phyloP scores from a whole-genome alignment of 2,797 vertebrate species.

The Odontamblyopus lacepedii region DNA sequence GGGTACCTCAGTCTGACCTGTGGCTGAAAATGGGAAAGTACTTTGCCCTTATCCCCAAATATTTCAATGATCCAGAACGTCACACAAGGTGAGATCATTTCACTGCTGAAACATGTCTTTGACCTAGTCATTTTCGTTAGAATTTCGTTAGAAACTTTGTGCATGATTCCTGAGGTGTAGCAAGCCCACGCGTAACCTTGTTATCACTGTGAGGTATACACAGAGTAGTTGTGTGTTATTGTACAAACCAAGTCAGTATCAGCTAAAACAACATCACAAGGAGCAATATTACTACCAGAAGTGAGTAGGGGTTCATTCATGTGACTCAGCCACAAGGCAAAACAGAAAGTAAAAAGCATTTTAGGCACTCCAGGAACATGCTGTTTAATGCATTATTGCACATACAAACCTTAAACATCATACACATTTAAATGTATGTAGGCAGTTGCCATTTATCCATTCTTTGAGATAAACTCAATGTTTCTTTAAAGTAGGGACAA shows the following conservation, averaged over 20 bases:
- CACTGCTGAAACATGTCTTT: neutral
- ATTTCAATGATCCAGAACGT: constrained; percentile 84
- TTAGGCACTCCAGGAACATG: neutral
- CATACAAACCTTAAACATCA: neutral
- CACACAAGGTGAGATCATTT: constrained; percentile 83
- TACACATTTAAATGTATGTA: neutral
- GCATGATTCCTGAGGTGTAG: neutral
- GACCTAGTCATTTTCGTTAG: neutral
- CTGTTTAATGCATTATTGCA: neutral
- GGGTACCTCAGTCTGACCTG: constrained; percentile 94
- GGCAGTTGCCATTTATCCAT: neutral
- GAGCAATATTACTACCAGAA: neutral
- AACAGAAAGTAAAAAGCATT: neutral
- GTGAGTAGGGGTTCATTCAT: neutral
- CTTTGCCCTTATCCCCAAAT: constrained; percentile 91
- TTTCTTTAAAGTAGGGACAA: too few species aligned
- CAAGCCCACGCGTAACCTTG: neutral
- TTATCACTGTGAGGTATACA: constrained; percentile 34
- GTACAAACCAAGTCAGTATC: neutral
- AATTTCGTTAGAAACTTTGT: neutral
- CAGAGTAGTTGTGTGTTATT: neutral
- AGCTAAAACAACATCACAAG: neutral
- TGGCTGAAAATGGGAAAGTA: constrained; percentile 98
- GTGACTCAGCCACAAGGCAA: neutral
- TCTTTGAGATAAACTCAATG: too few species aligned